Evolutionary conservation across 2,113 vertebrate species (phyloP).

Genomic region (Podocnemis expansa): DNA sequence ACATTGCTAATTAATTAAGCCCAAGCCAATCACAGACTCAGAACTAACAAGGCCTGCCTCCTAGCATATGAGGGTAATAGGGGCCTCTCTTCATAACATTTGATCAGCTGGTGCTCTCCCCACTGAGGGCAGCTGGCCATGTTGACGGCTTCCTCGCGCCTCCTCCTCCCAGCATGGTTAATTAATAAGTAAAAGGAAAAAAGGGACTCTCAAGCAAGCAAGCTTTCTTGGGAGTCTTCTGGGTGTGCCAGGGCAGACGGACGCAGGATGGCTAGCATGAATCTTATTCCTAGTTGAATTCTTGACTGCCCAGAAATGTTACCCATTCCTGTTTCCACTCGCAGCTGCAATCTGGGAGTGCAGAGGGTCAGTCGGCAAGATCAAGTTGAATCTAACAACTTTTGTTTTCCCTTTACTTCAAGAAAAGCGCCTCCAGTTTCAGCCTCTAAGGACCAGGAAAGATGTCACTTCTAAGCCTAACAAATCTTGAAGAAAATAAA

Average conservation of each 20-base stretch:
- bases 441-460: background rate
- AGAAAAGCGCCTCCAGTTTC: background rate
- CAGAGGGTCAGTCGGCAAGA: background rate
- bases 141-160: background rate
- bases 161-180: background rate
- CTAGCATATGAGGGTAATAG: background rate
- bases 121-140: background rate
- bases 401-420: background rate
- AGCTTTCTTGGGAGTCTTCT: background rate
- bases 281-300: background rate
- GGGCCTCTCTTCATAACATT: rapidly evolving
- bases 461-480: background rate
- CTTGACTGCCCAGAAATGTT: background rate
- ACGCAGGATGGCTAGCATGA: background rate
- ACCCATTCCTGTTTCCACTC: background rate
- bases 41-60: background rate
- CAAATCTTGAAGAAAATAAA: background rate
- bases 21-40: background rate
- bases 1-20: background rate
- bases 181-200: background rate
- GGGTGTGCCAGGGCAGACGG: rapidly evolving
- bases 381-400: background rate
- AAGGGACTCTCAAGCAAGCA: background rate
- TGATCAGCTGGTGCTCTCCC: background rate
- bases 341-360: background rate